phyloP scores from a whole-genome alignment of 2,797 vertebrate genomes.

The Gymnoscopelus microlampas region DNA sequence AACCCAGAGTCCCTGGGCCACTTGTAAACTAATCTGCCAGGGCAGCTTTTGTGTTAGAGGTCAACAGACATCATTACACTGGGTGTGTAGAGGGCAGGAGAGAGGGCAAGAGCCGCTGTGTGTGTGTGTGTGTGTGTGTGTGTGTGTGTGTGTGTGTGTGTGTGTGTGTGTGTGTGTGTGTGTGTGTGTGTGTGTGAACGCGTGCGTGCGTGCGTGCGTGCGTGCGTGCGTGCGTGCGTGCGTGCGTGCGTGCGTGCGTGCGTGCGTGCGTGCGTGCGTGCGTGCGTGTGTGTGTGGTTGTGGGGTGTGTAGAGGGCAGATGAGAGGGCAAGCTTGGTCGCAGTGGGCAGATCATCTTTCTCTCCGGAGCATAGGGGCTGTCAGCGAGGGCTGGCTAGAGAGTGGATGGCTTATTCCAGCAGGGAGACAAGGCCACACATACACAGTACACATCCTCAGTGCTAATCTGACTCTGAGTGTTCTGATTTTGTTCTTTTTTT shows the following conservation, averaged over 20 bases:
- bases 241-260: background rate
- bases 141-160: conserved; percentile 4
- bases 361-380: conserved; percentile 70
- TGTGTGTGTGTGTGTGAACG: background rate
- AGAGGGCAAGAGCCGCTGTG: conserved; percentile 48
- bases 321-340: conserved; percentile 69
- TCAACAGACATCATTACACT: conserved; percentile 80
- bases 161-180: conserved; percentile 48
- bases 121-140: background rate
- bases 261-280: conserved; percentile 37
- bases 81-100: conserved; percentile 74
- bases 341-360: conserved; percentile 81
- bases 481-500: too few relatives aligned
- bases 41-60: conserved; percentile 79
- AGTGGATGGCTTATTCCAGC: conserved; percentile 39
- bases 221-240: background rate
- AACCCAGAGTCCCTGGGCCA: conserved; percentile 71
- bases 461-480: too few relatives aligned
- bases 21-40: conserved; percentile 80
- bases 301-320: conserved; percentile 64
- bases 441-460: too few relatives aligned
- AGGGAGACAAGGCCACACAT: conserved; percentile 11
- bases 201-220: background rate
- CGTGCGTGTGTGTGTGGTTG: conserved; percentile 46
- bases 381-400: conserved; percentile 53